Conservation (phyloP, 1,140 invertebrate species). For the Drosophila lini region DNA sequence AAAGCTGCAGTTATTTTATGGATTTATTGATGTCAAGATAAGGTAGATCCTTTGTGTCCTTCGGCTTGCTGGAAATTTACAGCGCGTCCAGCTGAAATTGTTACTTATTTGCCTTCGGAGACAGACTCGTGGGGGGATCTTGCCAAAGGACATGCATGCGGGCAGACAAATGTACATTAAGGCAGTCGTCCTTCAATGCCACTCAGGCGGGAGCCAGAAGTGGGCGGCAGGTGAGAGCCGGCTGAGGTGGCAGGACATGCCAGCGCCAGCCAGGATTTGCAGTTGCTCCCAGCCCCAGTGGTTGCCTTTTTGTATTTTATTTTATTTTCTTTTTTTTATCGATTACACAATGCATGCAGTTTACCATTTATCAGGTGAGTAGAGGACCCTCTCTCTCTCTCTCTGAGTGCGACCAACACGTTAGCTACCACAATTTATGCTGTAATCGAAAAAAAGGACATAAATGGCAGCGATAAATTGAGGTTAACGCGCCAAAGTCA, state of each 20-base stretch:
- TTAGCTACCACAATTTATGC: conserved; percentile 78
- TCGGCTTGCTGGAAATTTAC: conserved; percentile 42
- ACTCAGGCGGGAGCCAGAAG: conserved; percentile 18
- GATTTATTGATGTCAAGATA: neutral
- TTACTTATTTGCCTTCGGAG: conserved; percentile 19
- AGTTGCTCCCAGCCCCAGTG: conserved; percentile 2
- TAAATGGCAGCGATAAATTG: conserved; percentile 81
- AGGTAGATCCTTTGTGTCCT: neutral
- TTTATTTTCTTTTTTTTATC: conserved; percentile 57
- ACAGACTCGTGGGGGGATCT: conserved; percentile 4
- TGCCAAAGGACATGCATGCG: conserved; percentile 9
- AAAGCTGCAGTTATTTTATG: neutral
- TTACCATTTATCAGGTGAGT: conserved; percentile 72
- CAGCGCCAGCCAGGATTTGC: conserved; percentile 47
- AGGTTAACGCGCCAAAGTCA: conserved; percentile 81
- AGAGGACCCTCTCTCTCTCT: neutral
- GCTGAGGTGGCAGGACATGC: conserved; percentile 8
- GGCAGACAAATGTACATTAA: conserved; percentile 51
- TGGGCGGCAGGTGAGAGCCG: neutral
- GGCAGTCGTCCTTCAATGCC: conserved; percentile 50
- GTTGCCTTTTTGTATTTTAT: conserved; percentile 20
- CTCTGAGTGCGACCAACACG: conserved; percentile 57
- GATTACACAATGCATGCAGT: conserved; percentile 80
- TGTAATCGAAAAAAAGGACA: conserved; percentile 81
- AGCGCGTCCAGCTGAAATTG: conserved; percentile 44